Conservation (phyloP, 2,888 invertebrate species). For the Troides oblongomaculatus region DNA sequence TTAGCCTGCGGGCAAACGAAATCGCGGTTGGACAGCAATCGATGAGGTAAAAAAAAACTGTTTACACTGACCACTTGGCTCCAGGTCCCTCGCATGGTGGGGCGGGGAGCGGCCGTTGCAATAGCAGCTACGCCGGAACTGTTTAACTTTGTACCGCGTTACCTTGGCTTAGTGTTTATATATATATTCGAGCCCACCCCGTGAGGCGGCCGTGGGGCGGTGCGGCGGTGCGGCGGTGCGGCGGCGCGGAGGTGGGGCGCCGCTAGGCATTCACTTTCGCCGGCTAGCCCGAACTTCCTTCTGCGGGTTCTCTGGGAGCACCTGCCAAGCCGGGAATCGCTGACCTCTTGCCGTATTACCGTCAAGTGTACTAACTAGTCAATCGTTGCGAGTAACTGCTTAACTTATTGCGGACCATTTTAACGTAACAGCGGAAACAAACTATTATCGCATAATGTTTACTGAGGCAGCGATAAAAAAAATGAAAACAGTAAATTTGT, state of each 20-base stretch:
- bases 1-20: neutral
- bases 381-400: neutral
- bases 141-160: conserved; percentile 61
- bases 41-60: neutral
- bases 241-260: conserved; percentile 46
- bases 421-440: neutral
- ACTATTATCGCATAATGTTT: too few species aligned
- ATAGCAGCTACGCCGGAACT: conserved; percentile 65
- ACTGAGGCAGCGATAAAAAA: too few species aligned
- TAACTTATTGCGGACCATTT: neutral
- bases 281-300: conserved; percentile 31
- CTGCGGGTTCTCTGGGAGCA: conserved; percentile 21
- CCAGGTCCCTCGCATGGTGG: conserved; percentile 81
- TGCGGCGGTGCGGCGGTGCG: neutral
- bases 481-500: too few species aligned
- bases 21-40: neutral
- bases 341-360: neutral
- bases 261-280: conserved; percentile 58
- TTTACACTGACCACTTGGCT: conserved; percentile 80
- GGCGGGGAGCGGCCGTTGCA: conserved; percentile 64
- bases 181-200: conserved; percentile 60
- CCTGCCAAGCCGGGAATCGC: conserved; percentile 16
- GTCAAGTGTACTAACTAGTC: neutral
- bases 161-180: conserved; percentile 59
- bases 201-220: conserved; percentile 40